phyloP scores from a whole-genome alignment of 2,888 invertebrate genomes.

The Formica aserva region DNA sequence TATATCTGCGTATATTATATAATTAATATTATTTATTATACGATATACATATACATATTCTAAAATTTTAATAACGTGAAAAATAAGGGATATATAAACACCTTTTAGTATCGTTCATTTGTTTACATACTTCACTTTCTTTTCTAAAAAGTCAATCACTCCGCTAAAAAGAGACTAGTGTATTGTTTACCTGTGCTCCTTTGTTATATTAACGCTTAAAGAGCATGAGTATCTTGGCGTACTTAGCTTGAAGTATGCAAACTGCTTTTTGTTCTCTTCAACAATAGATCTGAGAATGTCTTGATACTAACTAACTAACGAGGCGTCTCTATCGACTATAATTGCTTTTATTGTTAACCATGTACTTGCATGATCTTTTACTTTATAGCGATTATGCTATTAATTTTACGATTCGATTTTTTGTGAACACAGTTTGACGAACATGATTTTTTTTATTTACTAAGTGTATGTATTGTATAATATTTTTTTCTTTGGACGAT shows the following conservation, averaged over 20 bases:
- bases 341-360: not conserved
- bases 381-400: not conserved
- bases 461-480: not conserved
- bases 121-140: not conserved
- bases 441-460: not conserved
- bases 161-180: not conserved
- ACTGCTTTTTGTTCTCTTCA: slow-evolving; percentile 25
- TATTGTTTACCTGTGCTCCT: not conserved
- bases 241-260: slow-evolving; percentile 24
- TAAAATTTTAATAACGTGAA: not conserved
- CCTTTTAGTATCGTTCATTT: not conserved
- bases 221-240: not conserved
- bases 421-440: not conserved
- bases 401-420: not conserved
- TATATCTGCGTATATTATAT: too few species aligned
- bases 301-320: slow-evolving; percentile 31
- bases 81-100: not conserved
- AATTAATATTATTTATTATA: not conserved
- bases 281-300: not conserved
- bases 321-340: not conserved
- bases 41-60: not conserved
- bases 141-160: slow-evolving; percentile 9
- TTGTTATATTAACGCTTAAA: slow-evolving; percentile 23
- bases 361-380: not conserved
- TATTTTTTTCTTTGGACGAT: not conserved